Base-by-base conservation (phyloP, 2,888 invertebrate species). In the Phrixothrix hirtus region DNA sequence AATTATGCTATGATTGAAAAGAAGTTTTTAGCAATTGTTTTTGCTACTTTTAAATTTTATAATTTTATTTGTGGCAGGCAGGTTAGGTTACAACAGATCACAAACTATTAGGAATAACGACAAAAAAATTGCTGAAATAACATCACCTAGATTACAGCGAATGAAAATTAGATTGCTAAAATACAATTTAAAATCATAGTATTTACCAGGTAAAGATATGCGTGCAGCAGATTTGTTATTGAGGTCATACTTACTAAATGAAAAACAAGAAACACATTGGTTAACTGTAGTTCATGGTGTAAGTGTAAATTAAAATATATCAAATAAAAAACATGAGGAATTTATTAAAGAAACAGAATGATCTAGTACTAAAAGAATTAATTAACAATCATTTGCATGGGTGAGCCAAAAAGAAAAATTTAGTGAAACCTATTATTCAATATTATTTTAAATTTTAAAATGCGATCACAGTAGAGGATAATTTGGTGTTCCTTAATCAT, bases 131-230 rank as follows among this genome's bases (percentile, higher is more conserved):
- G 2, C n/a, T n/a, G n/a, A n/a, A n/a, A n/a, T n/a, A n/a, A n/a
- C n/a, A n/a, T n/a, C n/a, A n/a, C n/a, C n/a, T 13, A 47, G 52
- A 14, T 27, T 52, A 10, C 58, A 58, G 29, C 45, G 58, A 36
- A 58, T 62, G 58, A 55, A 54, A 26, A 27, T 64, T 6, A n/a
- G 59, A 51, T 34, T 64, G 7, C 26, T 45, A 16, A 62, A 56
- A 35, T 65, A 64, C 56, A 41, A 60, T 13, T 32, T 64, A n/a
- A 38, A 34, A 15, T 48, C 63, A 14, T 51, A 34, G n/a, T 64
- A 61, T 37, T 15, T 61, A 10, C 39, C 14, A 37, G 57, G 4
- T 53, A n/a, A n/a, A n/a, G n/a, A n/a, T n/a, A n/a, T n/a, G n/a
- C n/a, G n/a, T n/a, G n/a, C n/a, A n/a, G n/a, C 56, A 11, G 57